phyloP scores from a whole-genome alignment of 2,888 invertebrate genomes.

The Corythucha ciliata region DNA sequence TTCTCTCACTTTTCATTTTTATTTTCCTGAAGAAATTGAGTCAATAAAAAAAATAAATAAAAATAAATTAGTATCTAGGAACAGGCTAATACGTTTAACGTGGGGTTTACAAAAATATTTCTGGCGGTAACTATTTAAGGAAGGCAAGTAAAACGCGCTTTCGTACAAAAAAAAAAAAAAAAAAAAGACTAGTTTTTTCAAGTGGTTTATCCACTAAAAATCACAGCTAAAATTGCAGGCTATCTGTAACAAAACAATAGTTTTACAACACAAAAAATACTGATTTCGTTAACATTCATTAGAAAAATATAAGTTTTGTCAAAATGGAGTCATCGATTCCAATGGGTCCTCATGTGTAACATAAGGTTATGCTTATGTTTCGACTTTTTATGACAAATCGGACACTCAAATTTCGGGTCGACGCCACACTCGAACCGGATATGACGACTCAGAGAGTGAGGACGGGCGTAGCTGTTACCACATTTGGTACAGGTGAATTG shows the following conservation, averaged over 20 bases:
- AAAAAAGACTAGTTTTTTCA: background rate
- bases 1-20: no score
- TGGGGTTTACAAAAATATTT: no score
- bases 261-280: no score
- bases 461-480: constrained; percentile 50
- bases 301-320: background rate
- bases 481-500: constrained; percentile 45
- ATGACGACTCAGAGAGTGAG: constrained; percentile 49
- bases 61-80: no score
- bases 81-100: no score
- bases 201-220: background rate
- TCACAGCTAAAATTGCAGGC: background rate
- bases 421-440: constrained; percentile 52
- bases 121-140: no score
- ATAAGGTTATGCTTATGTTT: constrained; percentile 48
- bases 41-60: no score
- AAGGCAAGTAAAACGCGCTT: background rate
- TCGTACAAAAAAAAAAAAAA: background rate
- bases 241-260: background rate
- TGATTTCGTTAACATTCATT: no score
- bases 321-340: constrained; percentile 28
- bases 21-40: no score
- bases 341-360: constrained; percentile 45
- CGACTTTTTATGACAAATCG: constrained; percentile 52
- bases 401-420: constrained; percentile 53